A percentile compares a stretch with the other conserved stretches of the same genome.
Evolutionary conservation across 2,888 invertebrate species (phyloP).

Genomic region (Nomada goodeniana): DNA sequence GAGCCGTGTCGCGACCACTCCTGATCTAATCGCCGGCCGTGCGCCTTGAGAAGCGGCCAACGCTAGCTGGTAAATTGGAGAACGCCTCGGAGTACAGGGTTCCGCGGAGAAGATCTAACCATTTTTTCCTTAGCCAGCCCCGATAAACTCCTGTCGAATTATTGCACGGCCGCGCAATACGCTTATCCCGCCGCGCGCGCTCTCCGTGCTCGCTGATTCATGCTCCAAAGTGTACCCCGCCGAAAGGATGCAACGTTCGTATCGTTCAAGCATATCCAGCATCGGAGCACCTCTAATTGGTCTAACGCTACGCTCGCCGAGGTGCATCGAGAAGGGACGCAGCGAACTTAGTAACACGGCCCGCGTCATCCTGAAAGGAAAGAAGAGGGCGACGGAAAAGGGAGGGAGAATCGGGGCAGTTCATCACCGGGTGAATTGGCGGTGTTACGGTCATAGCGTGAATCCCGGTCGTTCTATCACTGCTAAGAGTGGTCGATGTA

Average conservation of each 20-base stretch:
- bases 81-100: constrained; percentile 13
- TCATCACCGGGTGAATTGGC: constrained; percentile 76
- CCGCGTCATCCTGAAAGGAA: constrained; percentile 17
- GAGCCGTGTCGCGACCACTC: constrained; percentile 24
- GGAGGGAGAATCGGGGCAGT: constrained; percentile 65
- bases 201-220: background rate
- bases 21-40: constrained; percentile 54
- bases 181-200: background rate
- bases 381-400: constrained; percentile 6
- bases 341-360: constrained; percentile 37
- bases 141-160: constrained; percentile 41
- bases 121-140: constrained; percentile 6
- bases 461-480: constrained; percentile 80
- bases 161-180: background rate
- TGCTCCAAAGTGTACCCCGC: background rate
- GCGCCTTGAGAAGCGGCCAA: constrained; percentile 40
- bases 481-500: constrained; percentile 68
- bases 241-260: background rate
- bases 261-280: background rate
- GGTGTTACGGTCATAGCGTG: constrained; percentile 79
- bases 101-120: background rate
- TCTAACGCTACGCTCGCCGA: constrained; percentile 44
- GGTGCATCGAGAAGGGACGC: constrained; percentile 26
- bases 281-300: constrained; percentile 71
- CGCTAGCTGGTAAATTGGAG: constrained; percentile 42